Conservation (phyloP, 2,888 invertebrate species). For the Caenorhabditis sulstoni region DNA sequence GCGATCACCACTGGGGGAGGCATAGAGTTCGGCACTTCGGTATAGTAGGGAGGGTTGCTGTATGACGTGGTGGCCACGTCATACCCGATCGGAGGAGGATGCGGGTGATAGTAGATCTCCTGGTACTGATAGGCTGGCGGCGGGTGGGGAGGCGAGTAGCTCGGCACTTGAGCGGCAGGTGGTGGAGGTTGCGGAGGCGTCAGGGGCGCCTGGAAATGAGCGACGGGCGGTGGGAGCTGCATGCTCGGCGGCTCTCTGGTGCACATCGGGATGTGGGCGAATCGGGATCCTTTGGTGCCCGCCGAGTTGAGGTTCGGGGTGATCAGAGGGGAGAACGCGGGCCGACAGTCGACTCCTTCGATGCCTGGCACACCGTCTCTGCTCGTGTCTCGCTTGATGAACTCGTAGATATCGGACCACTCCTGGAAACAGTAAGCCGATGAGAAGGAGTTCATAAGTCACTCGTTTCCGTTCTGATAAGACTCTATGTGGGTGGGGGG, state of each 20-base stretch:
- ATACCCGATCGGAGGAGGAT: conserved; percentile 33
- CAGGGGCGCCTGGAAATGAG: conserved; percentile 27
- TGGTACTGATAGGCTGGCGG: conserved; percentile 37
- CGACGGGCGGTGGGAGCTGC: conserved; percentile 42
- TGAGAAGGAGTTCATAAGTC: background rate
- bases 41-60: conserved; percentile 39
- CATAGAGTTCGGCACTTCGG: conserved; percentile 19
- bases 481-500: no score
- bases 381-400: conserved; percentile 49
- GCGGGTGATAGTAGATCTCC: conserved; percentile 38
- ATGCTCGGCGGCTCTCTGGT: conserved; percentile 46
- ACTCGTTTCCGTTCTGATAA: no score
- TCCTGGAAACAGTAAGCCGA: conserved; percentile 38
- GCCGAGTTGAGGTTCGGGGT: conserved; percentile 43
- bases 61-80: conserved; percentile 36
- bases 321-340: conserved; percentile 44
- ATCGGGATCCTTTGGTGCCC: conserved; percentile 20
- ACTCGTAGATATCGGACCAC: conserved; percentile 55
- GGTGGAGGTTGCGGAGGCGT: conserved; percentile 13
- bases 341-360: conserved; percentile 22
- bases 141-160: conserved; percentile 33
- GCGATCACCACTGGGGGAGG: conserved; percentile 6
- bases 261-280: conserved; percentile 12
- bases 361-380: conserved; percentile 20
- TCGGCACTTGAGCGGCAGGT: conserved; percentile 1